Conservation (phyloP, 2,113 vertebrate genomes). For the Oncorhynchus nerka region DNA sequence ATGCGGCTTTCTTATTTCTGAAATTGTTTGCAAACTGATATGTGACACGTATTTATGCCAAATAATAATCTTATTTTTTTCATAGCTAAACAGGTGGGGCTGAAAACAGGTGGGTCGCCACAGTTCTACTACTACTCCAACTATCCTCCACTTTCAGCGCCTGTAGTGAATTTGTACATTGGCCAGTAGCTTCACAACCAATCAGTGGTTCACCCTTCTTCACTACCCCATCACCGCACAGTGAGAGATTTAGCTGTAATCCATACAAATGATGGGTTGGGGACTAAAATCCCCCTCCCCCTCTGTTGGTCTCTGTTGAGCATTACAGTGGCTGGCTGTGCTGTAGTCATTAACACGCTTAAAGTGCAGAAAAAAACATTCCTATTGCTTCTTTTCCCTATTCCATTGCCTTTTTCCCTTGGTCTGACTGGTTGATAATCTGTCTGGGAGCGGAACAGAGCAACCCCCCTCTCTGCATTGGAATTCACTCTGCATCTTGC, state of each 20-base stretch:
- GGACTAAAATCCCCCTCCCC: neutral
- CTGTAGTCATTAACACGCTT: neutral
- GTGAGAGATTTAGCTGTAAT: neutral
- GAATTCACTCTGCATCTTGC: constrained; percentile 12
- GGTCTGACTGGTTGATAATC: neutral
- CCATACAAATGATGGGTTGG: neutral
- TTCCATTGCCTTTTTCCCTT: neutral
- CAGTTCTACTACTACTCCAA: neutral
- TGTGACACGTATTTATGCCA: no score
- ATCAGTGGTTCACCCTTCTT: neutral
- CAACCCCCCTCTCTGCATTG: neutral
- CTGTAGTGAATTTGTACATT: neutral
- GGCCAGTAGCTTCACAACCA: neutral
- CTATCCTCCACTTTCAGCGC: neutral
- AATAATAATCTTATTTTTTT: no score
- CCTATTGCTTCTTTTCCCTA: neutral
- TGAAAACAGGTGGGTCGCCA: no score
- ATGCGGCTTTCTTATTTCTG: no score
- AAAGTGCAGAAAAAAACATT: neutral
- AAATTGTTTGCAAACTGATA: no score
- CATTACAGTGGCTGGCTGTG: neutral
- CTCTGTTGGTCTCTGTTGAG: neutral
- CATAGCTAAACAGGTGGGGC: no score
- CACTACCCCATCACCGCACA: neutral
- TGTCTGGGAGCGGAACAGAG: neutral